phyloP scores from a whole-genome alignment of 2,113 vertebrate genomes.

The Stigmatopora nigra region DNA sequence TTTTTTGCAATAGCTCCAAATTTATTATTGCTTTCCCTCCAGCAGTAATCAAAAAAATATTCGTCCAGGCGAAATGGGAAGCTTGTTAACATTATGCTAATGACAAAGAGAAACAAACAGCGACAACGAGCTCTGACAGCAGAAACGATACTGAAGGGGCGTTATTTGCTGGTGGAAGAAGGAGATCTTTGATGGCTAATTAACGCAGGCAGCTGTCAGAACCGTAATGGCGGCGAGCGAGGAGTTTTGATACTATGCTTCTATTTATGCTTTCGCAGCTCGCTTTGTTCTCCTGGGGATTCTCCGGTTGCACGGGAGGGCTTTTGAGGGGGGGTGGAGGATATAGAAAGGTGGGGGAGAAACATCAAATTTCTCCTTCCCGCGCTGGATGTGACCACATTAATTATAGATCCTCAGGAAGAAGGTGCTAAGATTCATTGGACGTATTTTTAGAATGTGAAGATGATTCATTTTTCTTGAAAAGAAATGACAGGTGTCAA shows the following conservation, averaged over 20 bases:
- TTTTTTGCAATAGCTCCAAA: too few relatives aligned
- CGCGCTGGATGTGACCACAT: conserved; percentile 60
- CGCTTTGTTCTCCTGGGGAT: conserved; percentile 59
- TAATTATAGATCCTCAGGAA: conserved; percentile 63
- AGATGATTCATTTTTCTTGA: conserved; percentile 55
- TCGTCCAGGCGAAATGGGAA: not conserved
- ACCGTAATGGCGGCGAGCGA: conserved; percentile 49
- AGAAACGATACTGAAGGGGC: conserved; percentile 33
- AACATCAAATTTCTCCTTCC: conserved; percentile 59
- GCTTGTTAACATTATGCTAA: not conserved
- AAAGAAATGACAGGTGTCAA: conserved; percentile 60
- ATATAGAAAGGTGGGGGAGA: conserved; percentile 12
- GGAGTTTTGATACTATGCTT: conserved; percentile 63
- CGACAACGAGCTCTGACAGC: conserved; percentile 8
- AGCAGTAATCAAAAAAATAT: not conserved
- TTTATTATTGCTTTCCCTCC: too few relatives aligned
- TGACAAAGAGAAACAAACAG: not conserved
- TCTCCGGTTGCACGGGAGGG: conserved; percentile 58
- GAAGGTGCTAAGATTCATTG: conserved; percentile 40
- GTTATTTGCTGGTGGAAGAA: conserved; percentile 33
- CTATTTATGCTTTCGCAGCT: conserved; percentile 65
- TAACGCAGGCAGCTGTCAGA: conserved; percentile 69
- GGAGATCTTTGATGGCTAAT: conserved; percentile 61
- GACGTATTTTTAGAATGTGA: conserved; percentile 52
- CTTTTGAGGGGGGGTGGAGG: conserved; percentile 5